Percentiles rank a stretch among this genome's conserved stretches.
Evolutionary conservation across 2,113 vertebrate species (phyloP).

Genomic region (Cygnus atratus): DNA sequence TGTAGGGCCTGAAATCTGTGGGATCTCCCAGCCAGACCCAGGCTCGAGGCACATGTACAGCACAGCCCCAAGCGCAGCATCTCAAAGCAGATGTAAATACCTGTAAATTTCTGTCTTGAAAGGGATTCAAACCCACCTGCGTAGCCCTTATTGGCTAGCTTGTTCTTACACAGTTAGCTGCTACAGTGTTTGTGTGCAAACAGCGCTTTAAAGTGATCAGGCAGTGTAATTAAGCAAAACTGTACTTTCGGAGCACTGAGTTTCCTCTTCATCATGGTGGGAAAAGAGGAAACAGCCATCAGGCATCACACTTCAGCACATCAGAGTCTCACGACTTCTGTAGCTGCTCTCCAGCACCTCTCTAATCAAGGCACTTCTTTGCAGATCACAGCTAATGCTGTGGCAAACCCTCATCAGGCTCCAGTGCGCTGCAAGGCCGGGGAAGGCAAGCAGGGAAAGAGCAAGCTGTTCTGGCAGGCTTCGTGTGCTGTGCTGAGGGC

Average conservation of each 20-base stretch:
- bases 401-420: not conserved
- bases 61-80: not conserved
- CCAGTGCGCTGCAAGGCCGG: not conserved
- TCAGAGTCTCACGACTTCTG: not conserved
- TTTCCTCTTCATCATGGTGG: slow-evolving; percentile 51
- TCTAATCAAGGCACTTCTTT: slow-evolving; percentile 61
- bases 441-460: not conserved
- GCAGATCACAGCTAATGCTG: slow-evolving; percentile 10
- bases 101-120: slow-evolving; percentile 31
- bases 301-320: not conserved
- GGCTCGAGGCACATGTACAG: not conserved
- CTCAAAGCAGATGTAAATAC: slow-evolving; percentile 58
- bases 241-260: slow-evolving; percentile 22
- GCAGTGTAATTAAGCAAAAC: slow-evolving; percentile 67
- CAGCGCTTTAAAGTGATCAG: slow-evolving; percentile 67
- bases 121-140: slow-evolving; percentile 38
- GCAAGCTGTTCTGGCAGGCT: not conserved
- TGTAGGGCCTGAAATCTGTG: not conserved
- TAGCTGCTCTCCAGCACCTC: slow-evolving; percentile 35
- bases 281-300: slow-evolving; percentile 42
- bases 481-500: not conserved
- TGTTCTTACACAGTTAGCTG: slow-evolving; percentile 28
- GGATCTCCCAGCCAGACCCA: not conserved
- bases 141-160: slow-evolving; percentile 49
- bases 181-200: slow-evolving; percentile 69